Conservation (phyloP, 1,140 invertebrate genomes). For the Mylabris phalerata region DNA sequence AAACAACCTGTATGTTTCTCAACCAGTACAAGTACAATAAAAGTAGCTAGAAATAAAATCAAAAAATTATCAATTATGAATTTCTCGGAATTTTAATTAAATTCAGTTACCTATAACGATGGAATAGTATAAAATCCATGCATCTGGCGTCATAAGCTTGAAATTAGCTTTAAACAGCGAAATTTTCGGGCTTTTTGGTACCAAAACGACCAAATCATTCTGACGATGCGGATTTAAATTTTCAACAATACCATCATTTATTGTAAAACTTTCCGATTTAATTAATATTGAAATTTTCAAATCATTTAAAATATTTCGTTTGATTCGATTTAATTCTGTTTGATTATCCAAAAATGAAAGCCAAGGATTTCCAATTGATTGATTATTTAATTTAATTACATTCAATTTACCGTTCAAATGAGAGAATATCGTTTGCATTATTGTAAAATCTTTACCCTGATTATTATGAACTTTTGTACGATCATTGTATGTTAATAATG, state of each 20-base stretch:
- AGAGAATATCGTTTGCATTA: background rate
- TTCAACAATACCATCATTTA: conserved; percentile 4
- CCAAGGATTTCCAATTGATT: conserved; percentile 2
- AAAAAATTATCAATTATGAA: too few relatives aligned
- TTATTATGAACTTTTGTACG: conserved; percentile 1
- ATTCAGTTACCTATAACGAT: too few relatives aligned
- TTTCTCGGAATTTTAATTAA: too few relatives aligned
- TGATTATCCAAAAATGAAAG: background rate
- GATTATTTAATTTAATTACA: conserved; percentile 1
- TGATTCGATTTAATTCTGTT: background rate
- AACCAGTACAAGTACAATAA: too few relatives aligned
- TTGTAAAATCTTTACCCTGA: conserved; percentile 3
- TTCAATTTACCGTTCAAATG: conserved; percentile 9
- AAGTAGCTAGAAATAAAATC: too few relatives aligned
- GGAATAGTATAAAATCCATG: background rate
- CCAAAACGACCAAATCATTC: conserved; percentile 4
- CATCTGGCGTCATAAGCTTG: background rate
- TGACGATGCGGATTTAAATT: conserved; percentile 10
- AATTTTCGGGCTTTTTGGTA: conserved; percentile 5
- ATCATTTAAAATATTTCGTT: background rate
- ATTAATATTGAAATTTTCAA: conserved; percentile 9
- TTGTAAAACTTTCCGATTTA: conserved; percentile 5
- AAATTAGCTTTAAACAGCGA: background rate
- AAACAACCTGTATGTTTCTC: too few relatives aligned
- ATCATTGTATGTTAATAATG: background rate